phyloP scores from a whole-genome alignment of 2,797 vertebrate genomes.

The Stomatorhinus walkeri region DNA sequence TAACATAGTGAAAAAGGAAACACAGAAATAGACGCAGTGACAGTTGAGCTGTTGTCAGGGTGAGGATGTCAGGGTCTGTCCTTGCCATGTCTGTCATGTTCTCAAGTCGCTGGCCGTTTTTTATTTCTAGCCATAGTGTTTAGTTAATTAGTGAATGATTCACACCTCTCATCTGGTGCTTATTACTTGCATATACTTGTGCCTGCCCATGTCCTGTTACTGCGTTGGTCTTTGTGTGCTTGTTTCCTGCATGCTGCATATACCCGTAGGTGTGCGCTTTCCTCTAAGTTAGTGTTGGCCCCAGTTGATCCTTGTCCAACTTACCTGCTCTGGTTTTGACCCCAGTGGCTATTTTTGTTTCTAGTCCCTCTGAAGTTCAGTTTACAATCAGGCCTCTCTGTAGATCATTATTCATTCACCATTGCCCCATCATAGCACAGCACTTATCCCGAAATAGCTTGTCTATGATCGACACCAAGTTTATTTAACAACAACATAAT shows the following conservation, averaged over 20 bases:
- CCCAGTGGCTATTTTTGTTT: neutral
- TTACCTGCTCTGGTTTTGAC: neutral
- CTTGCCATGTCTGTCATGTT: neutral
- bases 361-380: neutral
- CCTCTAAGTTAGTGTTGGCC: neutral
- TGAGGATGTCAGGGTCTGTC: neutral
- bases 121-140: neutral
- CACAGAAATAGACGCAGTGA: neutral
- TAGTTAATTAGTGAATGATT: neutral
- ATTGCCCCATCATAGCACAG: neutral
- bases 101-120: neutral
- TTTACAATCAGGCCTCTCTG: neutral
- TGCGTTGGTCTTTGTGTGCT: neutral
- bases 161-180: neutral
- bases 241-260: neutral
- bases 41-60: too few species aligned
- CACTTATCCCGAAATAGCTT: neutral
- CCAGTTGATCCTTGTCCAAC: neutral
- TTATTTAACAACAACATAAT: neutral
- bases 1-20: neutral
- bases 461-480: neutral
- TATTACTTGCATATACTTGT: neutral
- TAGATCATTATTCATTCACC: neutral
- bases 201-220: neutral
- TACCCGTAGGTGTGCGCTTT: neutral